Percentiles rank a stretch among this genome's conserved stretches.
Conservation (phyloP, 2,797 vertebrate species). For the Muscicapa striata region DNA sequence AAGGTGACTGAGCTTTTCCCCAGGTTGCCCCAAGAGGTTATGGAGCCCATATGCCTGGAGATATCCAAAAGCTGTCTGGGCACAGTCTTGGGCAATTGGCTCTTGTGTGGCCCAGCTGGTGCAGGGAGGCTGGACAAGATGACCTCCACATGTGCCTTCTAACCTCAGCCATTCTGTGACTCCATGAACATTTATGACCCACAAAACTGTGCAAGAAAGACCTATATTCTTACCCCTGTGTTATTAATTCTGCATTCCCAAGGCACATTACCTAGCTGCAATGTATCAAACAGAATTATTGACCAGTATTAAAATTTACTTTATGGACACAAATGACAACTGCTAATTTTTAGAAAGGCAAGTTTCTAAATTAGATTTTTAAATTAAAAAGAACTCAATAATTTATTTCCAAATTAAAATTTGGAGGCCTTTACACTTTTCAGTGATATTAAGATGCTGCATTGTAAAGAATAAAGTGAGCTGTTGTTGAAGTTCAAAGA, state of each 20-base stretch:
- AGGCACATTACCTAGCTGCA: background rate
- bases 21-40: background rate
- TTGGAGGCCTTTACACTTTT: background rate
- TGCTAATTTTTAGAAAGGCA: background rate
- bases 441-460: background rate
- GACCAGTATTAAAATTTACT: background rate
- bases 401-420: background rate
- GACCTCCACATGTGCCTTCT: background rate
- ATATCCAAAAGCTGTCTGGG: background rate
- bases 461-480: background rate
- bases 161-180: background rate
- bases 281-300: background rate
- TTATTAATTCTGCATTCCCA: background rate
- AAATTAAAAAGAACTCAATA: background rate
- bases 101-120: background rate
- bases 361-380: background rate
- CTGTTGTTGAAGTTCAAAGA: background rate
- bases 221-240: background rate
- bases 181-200: background rate
- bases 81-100: background rate
- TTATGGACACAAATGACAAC: background rate
- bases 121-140: background rate
- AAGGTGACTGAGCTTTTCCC: background rate
- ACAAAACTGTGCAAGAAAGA: background rate
- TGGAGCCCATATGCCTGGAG: background rate